A percentile compares a stretch with the other conserved stretches of the same genome.
Conservation (phyloP, 2,888 invertebrate species). For the Polyommatus icarus region DNA sequence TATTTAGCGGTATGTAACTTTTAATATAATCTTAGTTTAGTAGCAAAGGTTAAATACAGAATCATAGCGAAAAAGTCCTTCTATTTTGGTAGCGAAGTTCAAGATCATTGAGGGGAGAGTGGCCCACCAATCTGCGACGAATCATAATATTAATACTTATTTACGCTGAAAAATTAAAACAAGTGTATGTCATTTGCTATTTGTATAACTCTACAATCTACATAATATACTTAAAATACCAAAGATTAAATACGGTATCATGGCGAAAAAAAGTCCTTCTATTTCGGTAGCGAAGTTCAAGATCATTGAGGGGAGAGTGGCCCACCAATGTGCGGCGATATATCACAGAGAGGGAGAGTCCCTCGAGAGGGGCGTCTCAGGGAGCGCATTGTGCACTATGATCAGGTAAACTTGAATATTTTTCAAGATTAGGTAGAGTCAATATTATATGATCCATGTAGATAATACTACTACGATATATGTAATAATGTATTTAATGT, state of each 20-base stretch:
- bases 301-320: constrained; percentile 54
- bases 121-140: constrained; percentile 49
- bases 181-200: too few relatives aligned
- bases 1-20: too few relatives aligned
- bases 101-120: constrained; percentile 57
- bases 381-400: constrained; percentile 60
- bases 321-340: constrained; percentile 50
- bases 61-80: constrained; percentile 3
- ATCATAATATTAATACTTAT: too few relatives aligned
- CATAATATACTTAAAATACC: too few relatives aligned
- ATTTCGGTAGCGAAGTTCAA: constrained; percentile 57
- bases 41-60: not conserved
- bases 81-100: constrained; percentile 55
- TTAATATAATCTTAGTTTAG: too few relatives aligned
- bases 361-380: constrained; percentile 73
- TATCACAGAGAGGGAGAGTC: constrained; percentile 76
- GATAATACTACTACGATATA: too few relatives aligned
- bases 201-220: too few relatives aligned
- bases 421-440: constrained; percentile 37
- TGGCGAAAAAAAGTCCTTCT: constrained; percentile 35
- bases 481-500: too few relatives aligned
- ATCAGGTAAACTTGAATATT: constrained; percentile 38
- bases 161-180: too few relatives aligned
- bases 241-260: not conserved
- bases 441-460: not conserved